phyloP scores from a whole-genome alignment of 2,113 vertebrate species.

The Lanius collurio region DNA sequence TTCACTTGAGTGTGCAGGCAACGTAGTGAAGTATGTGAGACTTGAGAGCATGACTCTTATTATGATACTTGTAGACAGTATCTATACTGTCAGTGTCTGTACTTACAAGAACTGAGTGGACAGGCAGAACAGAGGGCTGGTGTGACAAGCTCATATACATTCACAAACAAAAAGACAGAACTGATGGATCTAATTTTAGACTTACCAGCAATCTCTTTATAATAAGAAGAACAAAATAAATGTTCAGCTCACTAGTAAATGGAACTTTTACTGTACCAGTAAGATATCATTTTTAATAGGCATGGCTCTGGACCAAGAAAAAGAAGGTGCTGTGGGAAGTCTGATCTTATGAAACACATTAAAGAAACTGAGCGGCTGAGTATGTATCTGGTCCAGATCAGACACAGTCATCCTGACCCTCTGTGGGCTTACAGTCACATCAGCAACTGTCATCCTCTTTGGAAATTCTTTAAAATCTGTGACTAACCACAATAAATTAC shows the following conservation, averaged over 20 bases:
- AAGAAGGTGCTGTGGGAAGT: neutral
- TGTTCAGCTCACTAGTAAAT: neutral
- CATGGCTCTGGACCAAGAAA: neutral
- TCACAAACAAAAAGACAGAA: neutral
- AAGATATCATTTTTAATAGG: neutral
- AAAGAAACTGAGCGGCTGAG: neutral
- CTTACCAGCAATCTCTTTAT: neutral
- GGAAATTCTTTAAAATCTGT: neutral
- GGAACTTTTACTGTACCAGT: neutral
- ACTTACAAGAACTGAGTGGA: neutral
- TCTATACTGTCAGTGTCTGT: neutral
- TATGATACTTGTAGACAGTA: neutral
- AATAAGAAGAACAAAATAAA: neutral
- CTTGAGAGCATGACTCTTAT: fast-evolving
- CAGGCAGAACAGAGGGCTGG: neutral
- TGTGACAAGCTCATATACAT: neutral
- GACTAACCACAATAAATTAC: neutral
- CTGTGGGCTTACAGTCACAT: neutral
- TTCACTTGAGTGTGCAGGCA: neutral
- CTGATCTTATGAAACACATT: neutral
- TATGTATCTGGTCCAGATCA: neutral
- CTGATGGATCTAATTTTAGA: neutral
- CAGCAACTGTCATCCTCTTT: neutral
- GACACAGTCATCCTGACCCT: neutral
- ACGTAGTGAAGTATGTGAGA: neutral